Conservation (phyloP, 2,113 vertebrate genomes). For the Pteropus alecto region DNA sequence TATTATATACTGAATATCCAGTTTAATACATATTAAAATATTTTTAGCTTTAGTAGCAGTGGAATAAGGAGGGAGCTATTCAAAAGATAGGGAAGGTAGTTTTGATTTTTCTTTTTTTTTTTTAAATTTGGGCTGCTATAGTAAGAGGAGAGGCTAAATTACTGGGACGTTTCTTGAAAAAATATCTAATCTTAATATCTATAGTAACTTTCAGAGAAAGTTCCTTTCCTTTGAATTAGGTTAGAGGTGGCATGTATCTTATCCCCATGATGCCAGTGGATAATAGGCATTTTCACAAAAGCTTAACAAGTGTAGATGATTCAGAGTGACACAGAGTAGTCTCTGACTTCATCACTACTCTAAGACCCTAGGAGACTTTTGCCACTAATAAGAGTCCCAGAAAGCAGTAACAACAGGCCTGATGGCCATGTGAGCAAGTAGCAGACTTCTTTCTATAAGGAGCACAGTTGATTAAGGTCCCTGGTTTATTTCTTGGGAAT, state of each 20-base stretch:
- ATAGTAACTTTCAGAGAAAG: not conserved
- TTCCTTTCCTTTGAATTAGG: not conserved
- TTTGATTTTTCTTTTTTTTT: not conserved
- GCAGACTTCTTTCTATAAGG: not conserved
- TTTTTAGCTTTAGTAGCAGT: not conserved
- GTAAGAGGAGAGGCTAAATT: not conserved
- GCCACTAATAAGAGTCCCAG: not conserved
- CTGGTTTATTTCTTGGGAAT: not conserved
- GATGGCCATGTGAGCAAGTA: not conserved
- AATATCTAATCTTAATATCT: not conserved
- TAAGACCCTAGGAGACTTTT: not conserved
- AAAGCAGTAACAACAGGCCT: not conserved
- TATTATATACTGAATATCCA: not conserved
- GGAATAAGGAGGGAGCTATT: not conserved
- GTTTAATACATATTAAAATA: not conserved
- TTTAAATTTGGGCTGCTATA: not conserved
- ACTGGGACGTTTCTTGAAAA: not conserved
- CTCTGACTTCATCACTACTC: not conserved
- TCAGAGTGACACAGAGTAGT: not conserved
- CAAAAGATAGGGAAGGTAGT: not conserved
- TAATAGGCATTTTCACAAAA: not conserved
- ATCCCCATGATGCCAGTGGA: not conserved
- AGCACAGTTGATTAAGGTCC: not conserved
- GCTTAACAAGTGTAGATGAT: not conserved
- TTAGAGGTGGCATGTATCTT: not conserved